A percentile compares a stretch with the other conserved stretches of the same genome.
Conservation (phyloP, 1,140 invertebrate species). For the Atta cephalotes region DNA sequence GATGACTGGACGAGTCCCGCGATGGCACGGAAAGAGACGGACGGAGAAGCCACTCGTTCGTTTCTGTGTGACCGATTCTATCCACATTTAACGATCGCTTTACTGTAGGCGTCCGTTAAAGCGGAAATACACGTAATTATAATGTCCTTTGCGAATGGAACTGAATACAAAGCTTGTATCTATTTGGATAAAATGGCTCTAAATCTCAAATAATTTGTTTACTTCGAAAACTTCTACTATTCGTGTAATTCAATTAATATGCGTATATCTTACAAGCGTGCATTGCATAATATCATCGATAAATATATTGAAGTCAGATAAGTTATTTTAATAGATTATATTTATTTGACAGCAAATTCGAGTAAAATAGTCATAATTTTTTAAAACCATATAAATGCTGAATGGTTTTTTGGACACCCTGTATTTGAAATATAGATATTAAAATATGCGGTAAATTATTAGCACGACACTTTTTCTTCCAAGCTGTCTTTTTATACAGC, state of each 20-base stretch:
- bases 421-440: no score
- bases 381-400: no score
- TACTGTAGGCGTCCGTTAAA: slow-evolving; percentile 14
- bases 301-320: not conserved
- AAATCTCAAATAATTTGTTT: not conserved
- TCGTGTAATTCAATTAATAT: not conserved
- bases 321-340: no score
- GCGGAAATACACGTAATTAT: slow-evolving; percentile 28
- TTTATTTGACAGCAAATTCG: no score
- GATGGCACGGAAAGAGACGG: slow-evolving; percentile 41
- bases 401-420: no score
- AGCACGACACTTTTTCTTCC: no score
- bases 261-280: not conserved
- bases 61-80: slow-evolving; percentile 75
- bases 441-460: no score
- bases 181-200: not conserved
- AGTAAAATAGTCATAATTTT: no score
- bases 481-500: no score
- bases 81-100: slow-evolving; percentile 76
- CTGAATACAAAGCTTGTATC: not conserved
- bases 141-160: not conserved
- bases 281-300: not conserved
- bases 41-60: slow-evolving; percentile 35
- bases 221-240: not conserved
- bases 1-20: slow-evolving; percentile 57